phyloP scores from a whole-genome alignment of 2,113 vertebrate genomes.

The Tinamus guttatus region DNA sequence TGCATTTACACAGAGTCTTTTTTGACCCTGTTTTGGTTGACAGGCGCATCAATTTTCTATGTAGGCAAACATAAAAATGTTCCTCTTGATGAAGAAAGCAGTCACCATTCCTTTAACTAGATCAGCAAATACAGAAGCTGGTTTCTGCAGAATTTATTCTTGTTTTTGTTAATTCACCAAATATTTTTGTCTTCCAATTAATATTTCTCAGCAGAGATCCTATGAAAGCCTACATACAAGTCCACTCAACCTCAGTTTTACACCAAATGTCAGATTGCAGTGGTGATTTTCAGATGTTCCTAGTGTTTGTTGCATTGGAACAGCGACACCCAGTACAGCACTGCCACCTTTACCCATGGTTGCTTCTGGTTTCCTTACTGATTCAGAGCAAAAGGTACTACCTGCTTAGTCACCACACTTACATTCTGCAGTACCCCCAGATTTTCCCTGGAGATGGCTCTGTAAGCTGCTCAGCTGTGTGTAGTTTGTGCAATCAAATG shows the following conservation, averaged over 20 bases:
- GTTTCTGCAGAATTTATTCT: background rate
- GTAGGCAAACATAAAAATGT: background rate
- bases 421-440: background rate
- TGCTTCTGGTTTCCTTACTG: background rate
- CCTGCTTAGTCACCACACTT: background rate
- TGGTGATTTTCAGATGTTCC: background rate
- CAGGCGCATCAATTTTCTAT: background rate
- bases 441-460: background rate
- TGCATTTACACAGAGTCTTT: background rate
- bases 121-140: background rate
- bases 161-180: background rate
- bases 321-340: background rate
- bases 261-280: background rate
- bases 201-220: background rate
- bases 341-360: background rate
- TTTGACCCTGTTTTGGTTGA: background rate
- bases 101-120: background rate
- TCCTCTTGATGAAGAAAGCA: background rate
- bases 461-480: background rate
- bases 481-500: background rate
- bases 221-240: background rate
- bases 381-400: background rate
- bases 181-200: background rate
- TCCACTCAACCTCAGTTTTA: background rate
- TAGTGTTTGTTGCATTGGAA: background rate